Conservation (phyloP, 2,113 vertebrate species). For the Calcarius ornatus region DNA sequence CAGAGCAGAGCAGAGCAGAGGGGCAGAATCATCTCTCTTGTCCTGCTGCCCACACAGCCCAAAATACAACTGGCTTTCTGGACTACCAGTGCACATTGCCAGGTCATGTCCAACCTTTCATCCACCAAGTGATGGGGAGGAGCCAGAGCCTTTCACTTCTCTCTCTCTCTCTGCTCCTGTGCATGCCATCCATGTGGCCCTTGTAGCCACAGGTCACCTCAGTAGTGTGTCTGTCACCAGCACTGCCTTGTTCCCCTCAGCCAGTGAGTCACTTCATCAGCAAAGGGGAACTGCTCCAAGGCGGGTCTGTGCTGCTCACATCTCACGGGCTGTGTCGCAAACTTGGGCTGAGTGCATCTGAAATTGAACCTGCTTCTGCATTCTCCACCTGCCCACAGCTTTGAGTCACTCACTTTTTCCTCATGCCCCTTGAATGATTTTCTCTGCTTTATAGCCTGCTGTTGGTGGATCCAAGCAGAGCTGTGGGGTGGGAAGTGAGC, state of each 20-base stretch:
- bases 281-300: background rate
- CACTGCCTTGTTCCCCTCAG: background rate
- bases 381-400: background rate
- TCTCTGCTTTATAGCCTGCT: background rate
- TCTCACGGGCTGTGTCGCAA: fast-evolving
- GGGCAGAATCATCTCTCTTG: background rate
- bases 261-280: background rate
- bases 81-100: background rate
- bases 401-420: background rate
- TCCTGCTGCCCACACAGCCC: background rate
- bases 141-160: background rate
- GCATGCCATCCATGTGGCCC: fast-evolving
- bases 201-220: background rate
- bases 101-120: background rate
- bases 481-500: background rate
- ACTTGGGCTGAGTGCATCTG: background rate
- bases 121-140: background rate
- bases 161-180: background rate
- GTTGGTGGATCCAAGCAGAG: background rate
- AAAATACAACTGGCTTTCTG: background rate
- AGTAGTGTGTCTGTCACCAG: fast-evolving
- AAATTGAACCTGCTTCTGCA: background rate
- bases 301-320: background rate
- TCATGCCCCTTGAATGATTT: background rate
- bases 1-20: background rate